Evolutionary conservation across 2,797 vertebrate genomes (phyloP), one percentile per base, ranked within the genome.

Genomic region (Rhyacichthys aspro): DNA sequence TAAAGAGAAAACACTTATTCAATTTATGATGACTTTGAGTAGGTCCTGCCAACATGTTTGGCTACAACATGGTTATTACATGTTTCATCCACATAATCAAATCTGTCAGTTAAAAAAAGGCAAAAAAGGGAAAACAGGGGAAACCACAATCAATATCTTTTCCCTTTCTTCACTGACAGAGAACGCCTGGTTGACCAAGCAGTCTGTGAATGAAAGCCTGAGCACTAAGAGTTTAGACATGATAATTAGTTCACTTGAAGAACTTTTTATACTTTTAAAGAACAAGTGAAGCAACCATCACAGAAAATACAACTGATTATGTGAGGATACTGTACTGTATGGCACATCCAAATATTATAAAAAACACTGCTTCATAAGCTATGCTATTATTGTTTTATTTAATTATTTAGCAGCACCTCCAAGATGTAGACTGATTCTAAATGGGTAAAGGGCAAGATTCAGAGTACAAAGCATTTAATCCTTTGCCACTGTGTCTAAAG

Each of bases 1-100:
- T 79, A 87, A 86, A 76, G 57, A 67, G 81, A 70, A 76, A 87
- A 80, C 76, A 58, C 81, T 84, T 84, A 88, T 87, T 90, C 71
- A 82, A 86, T 90, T 86, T 89, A 90, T 87, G 81, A 86, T 75
- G 38, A 46, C 72, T 67, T 42, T 3, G 50, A 43, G 48, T 39
- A 52, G 55, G 71, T 68, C 75, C 54, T 80, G 87, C 86, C 87
- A 91, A 75, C 82, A 79, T 79, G 60, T 91, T 87, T 90, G 81
- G 83, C 88, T 70, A 50, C 59, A 67, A 60, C 55, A 57, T 61
- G 57, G 56, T 55, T 50, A 72, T 73, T 60, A 63, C 67, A 85
- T 76, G 74, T 82, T 86, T 86, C 83, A 71, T 87, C 61, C 69
- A 71, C 74, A 78, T 80, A 70, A 86, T 71, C 83, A 67, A 67